phyloP scores from a whole-genome alignment of 1,140 invertebrate species.

The Laupala kohalensis region DNA sequence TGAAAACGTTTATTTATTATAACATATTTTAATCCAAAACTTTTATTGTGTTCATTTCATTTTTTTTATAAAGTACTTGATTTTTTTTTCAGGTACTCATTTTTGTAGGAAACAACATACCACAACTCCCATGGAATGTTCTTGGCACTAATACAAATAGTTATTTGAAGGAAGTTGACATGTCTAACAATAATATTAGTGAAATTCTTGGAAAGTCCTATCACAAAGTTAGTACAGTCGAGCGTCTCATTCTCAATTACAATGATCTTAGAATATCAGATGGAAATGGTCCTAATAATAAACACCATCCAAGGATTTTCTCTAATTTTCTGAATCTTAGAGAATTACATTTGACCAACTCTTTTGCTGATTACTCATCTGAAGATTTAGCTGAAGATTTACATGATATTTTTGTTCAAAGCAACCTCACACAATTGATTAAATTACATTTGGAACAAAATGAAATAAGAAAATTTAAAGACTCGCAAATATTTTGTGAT shows the following conservation, averaged over 20 bases:
- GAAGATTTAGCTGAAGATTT: slow-evolving; percentile 47
- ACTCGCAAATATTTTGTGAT: slow-evolving; percentile 54
- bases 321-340: slow-evolving; percentile 61
- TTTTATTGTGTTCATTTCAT: too few species aligned
- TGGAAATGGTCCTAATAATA: slow-evolving; percentile 26
- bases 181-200: slow-evolving; percentile 62
- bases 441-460: slow-evolving; percentile 70
- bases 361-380: slow-evolving; percentile 54
- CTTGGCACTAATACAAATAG: slow-evolving; percentile 45
- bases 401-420: slow-evolving; percentile 55
- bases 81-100: slow-evolving; percentile 43
- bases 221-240: slow-evolving; percentile 56
- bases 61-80: neutral
- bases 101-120: slow-evolving; percentile 56
- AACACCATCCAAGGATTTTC: slow-evolving; percentile 58
- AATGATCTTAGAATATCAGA: slow-evolving; percentile 51
- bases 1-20: too few species aligned
- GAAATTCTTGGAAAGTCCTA: slow-evolving; percentile 64
- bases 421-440: slow-evolving; percentile 47
- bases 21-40: too few species aligned
- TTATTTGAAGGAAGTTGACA: slow-evolving; percentile 53
- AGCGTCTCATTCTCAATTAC: slow-evolving; percentile 58
- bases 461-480: slow-evolving; percentile 52
- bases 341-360: slow-evolving; percentile 60
- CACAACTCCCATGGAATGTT: slow-evolving; percentile 52